Conservation (phyloP, 1,140 invertebrate species). For the Heterodera carotae region DNA sequence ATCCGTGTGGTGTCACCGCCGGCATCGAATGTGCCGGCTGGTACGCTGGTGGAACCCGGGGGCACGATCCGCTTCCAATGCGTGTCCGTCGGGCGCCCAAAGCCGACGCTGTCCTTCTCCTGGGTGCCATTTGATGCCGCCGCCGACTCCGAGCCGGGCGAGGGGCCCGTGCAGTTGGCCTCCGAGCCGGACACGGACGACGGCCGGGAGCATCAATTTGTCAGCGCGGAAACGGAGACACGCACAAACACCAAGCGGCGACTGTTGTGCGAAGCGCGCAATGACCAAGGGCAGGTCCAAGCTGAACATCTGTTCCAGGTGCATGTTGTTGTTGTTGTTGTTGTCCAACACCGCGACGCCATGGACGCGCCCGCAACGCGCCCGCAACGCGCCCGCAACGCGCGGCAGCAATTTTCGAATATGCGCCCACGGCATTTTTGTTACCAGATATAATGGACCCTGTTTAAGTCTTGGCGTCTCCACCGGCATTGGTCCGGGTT, state of each 20-base stretch:
- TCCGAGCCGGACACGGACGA: not conserved
- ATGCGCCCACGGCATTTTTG: no score
- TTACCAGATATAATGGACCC: no score
- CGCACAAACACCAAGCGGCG: constrained; percentile 52
- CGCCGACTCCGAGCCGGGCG: constrained; percentile 7
- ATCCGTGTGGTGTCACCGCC: constrained; percentile 55
- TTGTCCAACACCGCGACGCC: no score
- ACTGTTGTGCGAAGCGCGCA: constrained; percentile 62
- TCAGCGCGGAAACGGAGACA: constrained; percentile 54
- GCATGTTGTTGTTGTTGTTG: no score
- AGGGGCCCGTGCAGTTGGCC: not conserved
- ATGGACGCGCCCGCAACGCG: no score
- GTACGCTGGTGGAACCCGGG: constrained; percentile 57
- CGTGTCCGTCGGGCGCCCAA: constrained; percentile 60
- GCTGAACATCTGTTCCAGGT: constrained; percentile 53
- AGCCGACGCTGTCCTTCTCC: constrained; percentile 60
- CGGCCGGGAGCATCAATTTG: constrained; percentile 52
- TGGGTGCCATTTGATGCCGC: constrained; percentile 59
- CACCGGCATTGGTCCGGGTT: no score
- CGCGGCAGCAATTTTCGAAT: no score
- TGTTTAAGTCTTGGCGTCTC: no score
- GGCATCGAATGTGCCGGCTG: constrained; percentile 34
- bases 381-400: no score
- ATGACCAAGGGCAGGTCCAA: constrained; percentile 58
- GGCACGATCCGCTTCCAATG: constrained; percentile 62